Base-by-base conservation (phyloP, 1,140 invertebrate species). In the Drosophila pandora region DNA sequence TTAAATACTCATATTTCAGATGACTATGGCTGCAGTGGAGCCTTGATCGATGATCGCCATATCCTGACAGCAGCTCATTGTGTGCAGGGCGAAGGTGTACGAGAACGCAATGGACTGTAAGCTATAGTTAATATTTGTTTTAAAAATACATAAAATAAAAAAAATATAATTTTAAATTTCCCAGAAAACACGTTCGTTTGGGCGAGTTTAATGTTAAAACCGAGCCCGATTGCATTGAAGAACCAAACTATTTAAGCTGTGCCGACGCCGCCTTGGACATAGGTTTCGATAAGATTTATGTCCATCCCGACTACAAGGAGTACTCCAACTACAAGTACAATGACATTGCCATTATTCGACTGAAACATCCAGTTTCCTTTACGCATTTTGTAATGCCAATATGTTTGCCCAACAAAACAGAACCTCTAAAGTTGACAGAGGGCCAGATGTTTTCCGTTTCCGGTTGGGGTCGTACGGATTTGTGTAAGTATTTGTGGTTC, bases 31-130 rank as follows among this genome's bases (percentile, higher is more conserved):
- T 93, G 93, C 56, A 94, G 94, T 25, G 94, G 94, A 0, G 93
- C 94, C 3, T 63, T 95, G 12, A 94, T 94, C 61, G 93, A 92
- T 37, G 91, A 92, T 30, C 92, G 92, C 57, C 94, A 94, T 59
- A 92, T 95, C 8, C 75, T 95, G 12, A 98, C 97, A 0, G 97
- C 97, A 0, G 96, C 96, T 0, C 97, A 98, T 89, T 98, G 97
- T 77, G 93, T 98, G 2, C 94, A 94, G 72, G 94, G 94, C 28
- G 83, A 64, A 91, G 73, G 80, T 10, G 84, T 91, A 10, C 72
- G 90, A 1, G 73, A 89, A 23, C 76, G 85, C 2, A 59, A 68
- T 8, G 90, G 90, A 58, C 41, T 91, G 90, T 91, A 69, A 82
- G 90, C 10, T 2, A 21, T 23, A 10, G 23, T 47, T 10, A 47